Evolutionary conservation across 2,888 invertebrate species (phyloP), one percentile per base, ranked within the genome.

Genomic region (Dicyrtoma fusca): DNA sequence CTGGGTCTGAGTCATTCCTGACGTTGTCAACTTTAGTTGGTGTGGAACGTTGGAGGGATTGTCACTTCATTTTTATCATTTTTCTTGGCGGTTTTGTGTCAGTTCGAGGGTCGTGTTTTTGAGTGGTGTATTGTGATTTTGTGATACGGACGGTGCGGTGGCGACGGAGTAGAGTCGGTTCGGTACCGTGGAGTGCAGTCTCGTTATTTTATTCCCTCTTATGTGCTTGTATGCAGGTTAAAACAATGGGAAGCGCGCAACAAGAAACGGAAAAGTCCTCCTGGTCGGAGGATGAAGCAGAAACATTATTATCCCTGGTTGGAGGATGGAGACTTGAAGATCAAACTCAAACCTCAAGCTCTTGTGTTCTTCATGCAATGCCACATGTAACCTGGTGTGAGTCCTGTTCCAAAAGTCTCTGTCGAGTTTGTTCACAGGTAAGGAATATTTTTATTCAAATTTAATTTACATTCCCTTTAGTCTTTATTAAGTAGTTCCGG

Each of bases 321-420:
- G 77, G 77, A 51, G 77, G 75, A 47, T 79, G 79, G 79, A 76
- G 76, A 69, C 74, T 79, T 19, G 77, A 79, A 64, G 79, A 79
- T 66, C 71, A 70, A 45, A 21, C 51, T 13, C 62, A 62, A 62
- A 64, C 53, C 59, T 57, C 59, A 55, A 70, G 72, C 44, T 75
- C 77, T 71, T 79, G 79, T 74, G 74, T 76, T 73, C 73, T 77
- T 72, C 79, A 79, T 59, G 79, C 79, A 64, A 79, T 79, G 79
- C 79, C 79, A 34, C 79, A 79, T 64, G 76, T 77, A 34, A 77
- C 75, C 53, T 79, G 79, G 79, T 79, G 79, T 76, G 79, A 79
- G 71, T 74, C 77, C 65, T 79, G 79, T 75, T 76, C 76, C 62
- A 79, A 79, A 77, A 77, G 79, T 71, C 77, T 77, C 57, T 79